These are phyloP conservation scores for Patella caerulea DNA, from an alignment of 2,888 invertebrate species.

Conservation along the genomic window DNA sequence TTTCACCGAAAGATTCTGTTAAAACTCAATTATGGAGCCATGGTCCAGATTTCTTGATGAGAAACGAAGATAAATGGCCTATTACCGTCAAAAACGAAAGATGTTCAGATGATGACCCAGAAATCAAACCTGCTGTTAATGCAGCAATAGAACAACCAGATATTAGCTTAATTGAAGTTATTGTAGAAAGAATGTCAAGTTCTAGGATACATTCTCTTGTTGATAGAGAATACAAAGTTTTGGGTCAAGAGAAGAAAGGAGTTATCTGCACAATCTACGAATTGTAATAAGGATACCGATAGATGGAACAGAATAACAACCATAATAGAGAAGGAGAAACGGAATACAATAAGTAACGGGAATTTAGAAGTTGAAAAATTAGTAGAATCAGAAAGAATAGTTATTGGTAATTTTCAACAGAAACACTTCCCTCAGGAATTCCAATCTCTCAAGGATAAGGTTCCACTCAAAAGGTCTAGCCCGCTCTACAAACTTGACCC, in stretches of 20 bases:
- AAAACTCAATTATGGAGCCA: neutral
- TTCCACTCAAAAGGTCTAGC: neutral
- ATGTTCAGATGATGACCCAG: neutral
- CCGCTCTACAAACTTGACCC: slow-evolving; percentile 13
- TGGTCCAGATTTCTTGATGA: slow-evolving; percentile 12
- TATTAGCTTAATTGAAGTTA: neutral
- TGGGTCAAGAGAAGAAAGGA: neutral
- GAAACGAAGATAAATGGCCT: neutral
- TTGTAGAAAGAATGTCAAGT: slow-evolving; percentile 4
- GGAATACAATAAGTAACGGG: neutral
- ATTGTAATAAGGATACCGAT: neutral
- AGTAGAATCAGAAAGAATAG: neutral
- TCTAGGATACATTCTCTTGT: neutral
- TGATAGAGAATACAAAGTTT: neutral
- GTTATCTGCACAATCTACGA: neutral
- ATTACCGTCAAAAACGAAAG: neutral
- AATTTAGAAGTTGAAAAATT: neutral
- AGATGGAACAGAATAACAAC: too few relatives aligned
- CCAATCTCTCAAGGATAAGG: neutral
- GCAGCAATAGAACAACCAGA: too few relatives aligned
- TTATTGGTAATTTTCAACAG: slow-evolving; percentile 4
- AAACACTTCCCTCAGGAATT: neutral
- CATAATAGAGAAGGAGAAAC: neutral
- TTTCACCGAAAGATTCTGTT: neutral
- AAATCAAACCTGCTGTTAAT: slow-evolving; percentile 8